Conservation (phyloP, 2,113 vertebrate genomes). For the Anhinga anhinga region DNA sequence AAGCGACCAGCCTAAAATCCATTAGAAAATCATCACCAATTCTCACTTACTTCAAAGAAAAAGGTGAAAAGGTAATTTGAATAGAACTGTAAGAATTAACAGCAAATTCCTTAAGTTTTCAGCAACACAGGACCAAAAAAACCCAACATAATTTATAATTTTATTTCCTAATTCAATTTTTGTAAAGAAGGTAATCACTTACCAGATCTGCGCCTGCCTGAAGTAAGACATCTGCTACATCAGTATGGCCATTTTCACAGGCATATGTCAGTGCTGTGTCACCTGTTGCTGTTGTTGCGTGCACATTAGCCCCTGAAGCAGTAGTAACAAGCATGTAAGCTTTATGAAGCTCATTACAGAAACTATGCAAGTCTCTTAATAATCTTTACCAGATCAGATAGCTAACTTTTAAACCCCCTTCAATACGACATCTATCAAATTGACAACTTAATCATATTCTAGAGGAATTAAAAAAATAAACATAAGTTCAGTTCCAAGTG, state of each 20-base stretch:
- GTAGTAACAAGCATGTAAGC: background rate
- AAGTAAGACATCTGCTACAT: constrained; percentile 96
- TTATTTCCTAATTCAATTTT: background rate
- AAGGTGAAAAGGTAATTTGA: background rate
- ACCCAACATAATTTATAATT: too few species aligned
- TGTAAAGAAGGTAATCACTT: background rate
- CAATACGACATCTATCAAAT: background rate
- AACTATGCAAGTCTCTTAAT: fast-evolving
- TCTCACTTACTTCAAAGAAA: background rate
- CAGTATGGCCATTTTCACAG: constrained; percentile 98
- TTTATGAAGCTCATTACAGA: background rate
- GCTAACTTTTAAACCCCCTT: background rate
- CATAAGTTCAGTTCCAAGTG: background rate
- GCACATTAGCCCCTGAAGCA: constrained; percentile 90
- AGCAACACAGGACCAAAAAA: background rate
- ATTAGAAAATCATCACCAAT: background rate
- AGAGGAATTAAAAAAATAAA: background rate
- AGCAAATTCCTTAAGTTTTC: fast-evolving
- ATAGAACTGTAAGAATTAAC: background rate
- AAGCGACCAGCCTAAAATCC: background rate
- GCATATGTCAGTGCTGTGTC: constrained; percentile 97
- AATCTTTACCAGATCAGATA: background rate
- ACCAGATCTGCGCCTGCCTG: constrained; percentile 98
- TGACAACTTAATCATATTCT: background rate
- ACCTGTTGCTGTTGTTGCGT: constrained; percentile 96